Base-by-base conservation (phyloP, 2,797 vertebrate genomes). In the Halcyon leucocephala region DNA sequence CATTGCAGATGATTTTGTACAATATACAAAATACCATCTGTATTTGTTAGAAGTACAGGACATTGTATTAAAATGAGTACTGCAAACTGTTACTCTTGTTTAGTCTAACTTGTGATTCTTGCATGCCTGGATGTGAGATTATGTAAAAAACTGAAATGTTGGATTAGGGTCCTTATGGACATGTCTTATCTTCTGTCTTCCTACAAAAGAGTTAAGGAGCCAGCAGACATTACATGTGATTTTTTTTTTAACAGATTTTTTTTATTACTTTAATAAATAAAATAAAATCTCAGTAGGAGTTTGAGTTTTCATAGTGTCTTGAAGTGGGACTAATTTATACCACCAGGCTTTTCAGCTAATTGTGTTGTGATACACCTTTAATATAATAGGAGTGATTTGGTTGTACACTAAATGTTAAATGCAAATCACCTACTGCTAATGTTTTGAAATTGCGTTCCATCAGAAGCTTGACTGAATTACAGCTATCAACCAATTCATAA, bases 401-500 rank as follows among this genome's bases (percentile, higher is more conserved):
- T 90, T 94, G 81, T 96, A 71, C 82, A 87, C 29, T 94, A 76
- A 51, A 86, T 93, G 71, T 90, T 90, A 91, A 96, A 96, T 95
- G 90, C 87, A 95, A 97, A 86, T 96, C 93, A 93, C 90, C 89
- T 70, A 81, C 35, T 93, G 91, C 51, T 94, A 88, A 94, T 92
- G 88, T 93, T 96, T 97, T 94, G 81, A 96, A 97, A 96, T 60
- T 81, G 22, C 82, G 51, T 95, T 92, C 85, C 93, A 85, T 91
- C 82, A 82, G 93, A 92, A 93, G 33, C 55, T 86, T 89, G 93
- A 87, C 73, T 94, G 82, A 97, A 94, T 96, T 96, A 86, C 73
- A 90, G 29, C 90, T 93, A 86, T 95, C 89, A 97, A 61, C 83
- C 37, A 90, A 78, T 95, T 92, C 67, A 73, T 95, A 91, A 93